These are phyloP conservation scores for Macrobrachium rosenbergii DNA, from an alignment of 1,140 invertebrate genomes.

Conservation along the genomic window DNA sequence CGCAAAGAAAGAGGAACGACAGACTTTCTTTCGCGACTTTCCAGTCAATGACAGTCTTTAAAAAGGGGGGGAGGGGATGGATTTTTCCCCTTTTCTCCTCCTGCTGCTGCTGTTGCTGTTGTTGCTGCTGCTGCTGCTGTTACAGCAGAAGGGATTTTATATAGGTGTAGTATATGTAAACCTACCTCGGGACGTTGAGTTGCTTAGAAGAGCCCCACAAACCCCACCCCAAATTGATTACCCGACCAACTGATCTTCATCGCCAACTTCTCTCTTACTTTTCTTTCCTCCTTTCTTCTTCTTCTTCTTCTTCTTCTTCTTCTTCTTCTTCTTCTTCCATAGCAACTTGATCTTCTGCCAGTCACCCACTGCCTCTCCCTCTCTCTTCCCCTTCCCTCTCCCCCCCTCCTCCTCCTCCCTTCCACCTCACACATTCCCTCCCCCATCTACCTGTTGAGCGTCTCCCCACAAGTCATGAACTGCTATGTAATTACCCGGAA, in stretches of 20 bases:
- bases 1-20: too few species aligned
- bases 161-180: too few species aligned
- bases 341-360: not conserved
- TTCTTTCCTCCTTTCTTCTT: too few species aligned
- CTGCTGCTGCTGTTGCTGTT: too few species aligned
- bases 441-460: not conserved
- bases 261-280: not conserved
- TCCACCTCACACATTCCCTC: not conserved
- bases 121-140: too few species aligned
- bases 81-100: too few species aligned
- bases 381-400: not conserved
- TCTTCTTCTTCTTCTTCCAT: not conserved
- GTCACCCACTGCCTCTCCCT: not conserved
- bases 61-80: too few species aligned
- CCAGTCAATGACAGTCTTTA: too few species aligned
- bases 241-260: not conserved
- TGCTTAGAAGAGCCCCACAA: too few species aligned
- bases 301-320: not conserved
- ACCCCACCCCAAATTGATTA: not conserved
- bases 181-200: too few species aligned
- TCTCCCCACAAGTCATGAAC: not conserved
- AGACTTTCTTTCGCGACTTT: too few species aligned
- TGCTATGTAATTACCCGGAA: not conserved
- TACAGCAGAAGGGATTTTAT: too few species aligned
- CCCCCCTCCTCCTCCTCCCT: constrained; percentile 8